A percentile compares a stretch with the other conserved stretches of the same genome.
Evolutionary conservation across 1,140 invertebrate genomes (phyloP).

Genomic region (Heliconius melpomene): DNA sequence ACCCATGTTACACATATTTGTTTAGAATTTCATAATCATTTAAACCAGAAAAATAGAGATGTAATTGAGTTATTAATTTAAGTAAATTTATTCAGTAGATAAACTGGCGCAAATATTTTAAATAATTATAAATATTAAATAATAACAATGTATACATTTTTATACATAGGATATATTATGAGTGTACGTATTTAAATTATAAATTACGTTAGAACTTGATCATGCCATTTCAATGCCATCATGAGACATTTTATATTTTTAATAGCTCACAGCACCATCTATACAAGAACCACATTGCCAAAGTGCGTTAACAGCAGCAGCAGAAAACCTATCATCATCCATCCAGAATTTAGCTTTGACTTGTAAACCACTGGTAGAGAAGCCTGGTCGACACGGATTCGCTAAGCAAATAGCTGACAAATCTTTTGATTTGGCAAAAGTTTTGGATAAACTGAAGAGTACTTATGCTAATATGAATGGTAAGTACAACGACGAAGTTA

Average conservation of each 20-base stretch:
- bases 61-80: too few species aligned
- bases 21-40: too few species aligned
- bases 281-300: constrained; percentile 65
- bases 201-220: too few species aligned
- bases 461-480: constrained; percentile 50
- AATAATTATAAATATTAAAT: too few species aligned
- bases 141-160: too few species aligned
- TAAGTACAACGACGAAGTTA: constrained; percentile 8
- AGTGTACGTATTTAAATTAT: too few species aligned
- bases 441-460: constrained; percentile 54
- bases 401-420: constrained; percentile 40
- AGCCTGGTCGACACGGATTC: constrained; percentile 41
- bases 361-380: constrained; percentile 52
- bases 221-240: too few species aligned
- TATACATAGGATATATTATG: too few species aligned
- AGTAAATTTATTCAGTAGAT: too few species aligned
- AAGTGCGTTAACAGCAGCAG: constrained; percentile 58
- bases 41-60: too few species aligned
- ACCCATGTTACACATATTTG: too few species aligned
- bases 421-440: constrained; percentile 50
- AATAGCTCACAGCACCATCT: constrained; percentile 56
- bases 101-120: too few species aligned
- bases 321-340: constrained; percentile 51
- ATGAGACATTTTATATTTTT: constrained; percentile 8
- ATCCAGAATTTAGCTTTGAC: constrained; percentile 46